Evolutionary conservation across 2,113 vertebrate genomes (phyloP), one percentile per base, ranked within the genome.

Genomic region (Epinephelus moara): DNA sequence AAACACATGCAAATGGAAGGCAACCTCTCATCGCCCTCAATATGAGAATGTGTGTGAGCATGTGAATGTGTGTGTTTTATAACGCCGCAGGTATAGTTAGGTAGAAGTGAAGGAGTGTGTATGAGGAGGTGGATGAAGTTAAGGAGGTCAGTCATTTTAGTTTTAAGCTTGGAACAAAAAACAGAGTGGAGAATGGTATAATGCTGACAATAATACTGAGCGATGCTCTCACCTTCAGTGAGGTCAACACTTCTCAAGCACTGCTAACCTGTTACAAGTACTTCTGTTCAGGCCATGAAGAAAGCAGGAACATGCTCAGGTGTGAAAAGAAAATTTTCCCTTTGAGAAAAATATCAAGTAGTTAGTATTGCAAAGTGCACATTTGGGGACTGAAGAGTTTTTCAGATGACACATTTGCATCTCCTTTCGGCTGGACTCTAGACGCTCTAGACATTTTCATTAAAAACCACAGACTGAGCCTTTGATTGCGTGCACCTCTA

Each of bases 1-100:
- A 87, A 78, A 90, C 80, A 87, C 75, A 89, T 81, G 75, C 70
- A 93, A 91, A 93, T 82, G 82, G 59, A 80, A 80, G 83, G 53
- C 67, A 75, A 76, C 75, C 73, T 64, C 69, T 79, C 61, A 47
- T 62, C 18, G 12, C 42, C 87, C 62, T 85, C 60, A 49, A 10
- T 74, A 40, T 66, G 61, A 78, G 23, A 57, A 64, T 56, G 49
- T 60, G 30, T 82, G 61, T 67, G 74, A 78, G 75, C 6, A 14
- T 55, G 55, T 66, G 57, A 40, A 56, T 77, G 72, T 85, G 57
- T 56, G 74, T 42, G 57, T 77, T 82, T 83, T 45, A 45, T 19
- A 67, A 53, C 6, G 2, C 45, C 64, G 42, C 25, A 61, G 72
- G 23, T 87, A 40, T 1, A 45, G 57, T 56, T 42, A 62, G 74